Conservation (phyloP, 2,888 invertebrate species). For the Ectemnius lituratus region DNA sequence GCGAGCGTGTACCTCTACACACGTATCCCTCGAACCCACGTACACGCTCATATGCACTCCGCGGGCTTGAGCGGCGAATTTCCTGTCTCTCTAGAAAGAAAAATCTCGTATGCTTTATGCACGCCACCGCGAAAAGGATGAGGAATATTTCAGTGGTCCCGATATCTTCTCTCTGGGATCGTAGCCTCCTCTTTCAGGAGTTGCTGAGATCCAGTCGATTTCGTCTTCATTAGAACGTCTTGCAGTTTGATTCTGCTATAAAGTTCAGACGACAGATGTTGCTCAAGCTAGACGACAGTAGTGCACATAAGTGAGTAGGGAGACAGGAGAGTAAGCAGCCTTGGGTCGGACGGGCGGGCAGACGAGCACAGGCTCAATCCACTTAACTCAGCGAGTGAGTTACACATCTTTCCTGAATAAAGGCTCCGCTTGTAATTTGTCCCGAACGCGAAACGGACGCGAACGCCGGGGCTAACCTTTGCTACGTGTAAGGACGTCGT, state of each 20-base stretch:
- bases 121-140: neutral
- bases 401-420: conserved; percentile 44
- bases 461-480: conserved; percentile 58
- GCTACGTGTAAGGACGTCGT: conserved; percentile 66
- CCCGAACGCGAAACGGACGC: conserved; percentile 56
- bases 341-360: too few relatives aligned
- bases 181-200: too few relatives aligned
- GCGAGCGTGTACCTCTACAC: conserved; percentile 28
- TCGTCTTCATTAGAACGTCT: too few relatives aligned
- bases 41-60: conserved; percentile 5
- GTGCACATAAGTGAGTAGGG: conserved; percentile 24
- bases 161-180: too few relatives aligned
- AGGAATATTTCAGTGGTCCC: conserved; percentile 7
- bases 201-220: too few relatives aligned
- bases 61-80: conserved; percentile 28
- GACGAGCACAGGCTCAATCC: neutral
- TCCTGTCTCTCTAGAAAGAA: conserved; percentile 33
- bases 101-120: conserved; percentile 26
- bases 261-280: too few relatives aligned
- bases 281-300: too few relatives aligned
- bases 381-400: conserved; percentile 33
- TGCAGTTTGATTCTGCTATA: too few relatives aligned
- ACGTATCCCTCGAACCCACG: conserved; percentile 29
- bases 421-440: conserved; percentile 57
- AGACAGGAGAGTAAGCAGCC: conserved; percentile 15